phyloP scores from a whole-genome alignment of 2,113 vertebrate genomes.

The Syrrhaptes paradoxus region DNA sequence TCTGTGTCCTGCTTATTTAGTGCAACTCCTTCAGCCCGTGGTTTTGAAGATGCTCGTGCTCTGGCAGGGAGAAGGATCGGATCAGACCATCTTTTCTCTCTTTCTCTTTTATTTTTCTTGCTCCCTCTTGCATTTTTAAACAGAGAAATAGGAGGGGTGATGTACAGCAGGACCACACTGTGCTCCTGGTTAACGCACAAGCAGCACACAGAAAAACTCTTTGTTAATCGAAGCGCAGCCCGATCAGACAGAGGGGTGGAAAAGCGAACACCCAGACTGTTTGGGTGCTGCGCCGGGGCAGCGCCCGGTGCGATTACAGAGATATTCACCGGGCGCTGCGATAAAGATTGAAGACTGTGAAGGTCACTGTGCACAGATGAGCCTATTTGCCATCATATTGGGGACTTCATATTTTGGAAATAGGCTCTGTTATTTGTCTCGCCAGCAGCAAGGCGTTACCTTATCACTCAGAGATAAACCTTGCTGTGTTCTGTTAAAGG shows the following conservation, averaged over 20 bases:
- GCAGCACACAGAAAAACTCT: background rate
- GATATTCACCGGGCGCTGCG: background rate
- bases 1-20: conserved; percentile 54
- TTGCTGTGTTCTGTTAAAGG: background rate
- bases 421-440: conserved; percentile 18
- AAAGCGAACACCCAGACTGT: background rate
- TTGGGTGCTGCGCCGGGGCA: background rate
- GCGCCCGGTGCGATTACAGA: accelerated
- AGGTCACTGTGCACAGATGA: conserved; percentile 1
- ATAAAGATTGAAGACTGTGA: background rate
- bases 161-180: background rate
- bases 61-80: background rate
- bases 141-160: background rate
- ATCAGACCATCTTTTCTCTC: background rate
- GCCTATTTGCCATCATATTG: background rate
- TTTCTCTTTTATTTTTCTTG: background rate
- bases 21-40: background rate
- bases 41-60: background rate
- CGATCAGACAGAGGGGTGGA: background rate
- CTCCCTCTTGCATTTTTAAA: background rate
- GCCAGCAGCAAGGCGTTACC: background rate
- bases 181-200: background rate
- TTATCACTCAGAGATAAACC: conserved; percentile 35
- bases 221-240: background rate
- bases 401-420: conserved; percentile 10